Evolutionary conservation across 2,888 invertebrate genomes (phyloP).

Genomic region (Limnephilus rhombicus): DNA sequence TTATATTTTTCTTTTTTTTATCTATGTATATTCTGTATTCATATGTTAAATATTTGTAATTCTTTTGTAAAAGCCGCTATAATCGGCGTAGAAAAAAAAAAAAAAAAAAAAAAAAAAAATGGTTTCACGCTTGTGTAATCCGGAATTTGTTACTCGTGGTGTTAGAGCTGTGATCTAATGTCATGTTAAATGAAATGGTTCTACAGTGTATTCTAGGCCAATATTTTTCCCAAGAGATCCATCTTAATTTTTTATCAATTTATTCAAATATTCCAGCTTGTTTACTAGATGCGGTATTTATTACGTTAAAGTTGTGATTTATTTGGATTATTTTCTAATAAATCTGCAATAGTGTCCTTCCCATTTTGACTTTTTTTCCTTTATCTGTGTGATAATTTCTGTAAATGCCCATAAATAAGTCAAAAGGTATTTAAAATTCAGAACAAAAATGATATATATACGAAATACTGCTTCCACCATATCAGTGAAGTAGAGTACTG

Average conservation of each 20-base stretch:
- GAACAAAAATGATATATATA: not conserved
- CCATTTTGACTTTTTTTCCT: not conserved
- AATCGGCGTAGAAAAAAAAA: too few relatives aligned
- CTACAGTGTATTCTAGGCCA: too few relatives aligned
- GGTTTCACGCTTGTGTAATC: too few relatives aligned
- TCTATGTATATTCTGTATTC: too few relatives aligned
- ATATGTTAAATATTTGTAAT: too few relatives aligned
- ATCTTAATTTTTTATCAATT: not conserved
- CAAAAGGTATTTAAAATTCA: not conserved
- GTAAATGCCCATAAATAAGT: not conserved
- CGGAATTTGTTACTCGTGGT: too few relatives aligned
- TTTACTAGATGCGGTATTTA: not conserved
- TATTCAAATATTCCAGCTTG: not conserved
- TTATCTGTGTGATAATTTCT: not conserved
- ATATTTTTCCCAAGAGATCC: too few relatives aligned
- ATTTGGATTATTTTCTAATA: not conserved
- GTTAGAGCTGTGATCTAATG: too few relatives aligned
- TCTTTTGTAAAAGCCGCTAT: too few relatives aligned
- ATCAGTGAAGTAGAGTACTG: not conserved
- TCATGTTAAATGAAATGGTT: too few relatives aligned
- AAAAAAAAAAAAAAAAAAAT: too few relatives aligned
- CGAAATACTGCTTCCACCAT: not conserved
- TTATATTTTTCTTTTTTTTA: too few relatives aligned
- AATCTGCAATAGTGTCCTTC: not conserved
- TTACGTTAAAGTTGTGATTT: not conserved